Percentiles rank a stretch among this genome's conserved stretches.
Evolutionary conservation across 2,797 vertebrate species (phyloP).

Genomic region (Rhinoraja longicauda): DNA sequence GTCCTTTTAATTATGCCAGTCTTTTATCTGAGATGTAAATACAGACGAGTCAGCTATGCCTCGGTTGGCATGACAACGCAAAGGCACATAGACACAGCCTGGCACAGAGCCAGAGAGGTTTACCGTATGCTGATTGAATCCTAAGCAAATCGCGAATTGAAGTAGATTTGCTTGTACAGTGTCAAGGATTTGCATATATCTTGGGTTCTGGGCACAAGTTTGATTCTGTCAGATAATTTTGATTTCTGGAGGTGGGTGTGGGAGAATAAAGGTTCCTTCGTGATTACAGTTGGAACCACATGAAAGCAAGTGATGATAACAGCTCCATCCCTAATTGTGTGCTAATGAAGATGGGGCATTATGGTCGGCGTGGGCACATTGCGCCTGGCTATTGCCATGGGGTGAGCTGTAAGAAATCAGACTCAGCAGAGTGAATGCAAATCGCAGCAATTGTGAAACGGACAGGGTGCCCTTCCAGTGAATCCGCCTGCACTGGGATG

Average conservation of each 20-base stretch:
- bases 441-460: not conserved
- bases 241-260: not conserved
- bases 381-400: not conserved
- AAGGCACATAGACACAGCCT: not conserved
- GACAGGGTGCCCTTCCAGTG: not conserved
- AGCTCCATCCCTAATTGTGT: not conserved
- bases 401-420: not conserved
- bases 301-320: not conserved
- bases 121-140: not conserved
- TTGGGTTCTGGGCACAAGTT: not conserved
- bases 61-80: slow-evolving; percentile 20
- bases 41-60: not conserved
- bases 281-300: not conserved
- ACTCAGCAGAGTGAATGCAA: not conserved
- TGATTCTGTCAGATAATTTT: not conserved
- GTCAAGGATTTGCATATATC: slow-evolving; percentile 16
- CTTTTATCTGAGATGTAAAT: slow-evolving; percentile 29
- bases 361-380: too few relatives aligned
- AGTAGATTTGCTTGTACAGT: slow-evolving; percentile 5
- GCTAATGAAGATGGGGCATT: too few relatives aligned
- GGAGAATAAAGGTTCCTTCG: not conserved
- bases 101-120: slow-evolving; percentile 2
- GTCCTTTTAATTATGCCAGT: slow-evolving; percentile 29
- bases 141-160: not conserved
- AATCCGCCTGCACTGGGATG: not conserved